A percentile compares a stretch with the other conserved stretches of the same genome.
Evolutionary conservation across 2,113 vertebrate genomes (phyloP).

Genomic region (Pseudorasbora parva): DNA sequence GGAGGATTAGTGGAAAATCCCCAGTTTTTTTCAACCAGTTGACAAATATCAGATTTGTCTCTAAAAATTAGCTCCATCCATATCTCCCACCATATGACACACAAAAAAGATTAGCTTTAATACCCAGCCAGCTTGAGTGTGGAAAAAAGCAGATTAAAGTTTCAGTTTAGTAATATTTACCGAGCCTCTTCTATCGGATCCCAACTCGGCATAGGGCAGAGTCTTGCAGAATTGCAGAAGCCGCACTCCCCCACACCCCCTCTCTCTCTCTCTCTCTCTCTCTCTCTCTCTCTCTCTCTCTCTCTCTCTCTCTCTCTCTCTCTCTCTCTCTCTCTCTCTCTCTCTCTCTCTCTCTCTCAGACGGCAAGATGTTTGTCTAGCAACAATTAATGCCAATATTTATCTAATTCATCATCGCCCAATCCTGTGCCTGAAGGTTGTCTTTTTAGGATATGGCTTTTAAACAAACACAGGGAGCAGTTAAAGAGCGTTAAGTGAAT

Average conservation of each 20-base stretch:
- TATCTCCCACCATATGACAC: slow-evolving; percentile 82
- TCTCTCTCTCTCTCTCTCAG: slow-evolving; percentile 57
- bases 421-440: slow-evolving; percentile 62
- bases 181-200: slow-evolving; percentile 68
- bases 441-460: slow-evolving; percentile 74
- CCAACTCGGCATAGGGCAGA: slow-evolving; percentile 61
- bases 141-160: slow-evolving; percentile 85
- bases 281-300: slow-evolving; percentile 59
- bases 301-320: slow-evolving; percentile 31
- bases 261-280: slow-evolving; percentile 29
- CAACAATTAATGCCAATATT: slow-evolving; percentile 78
- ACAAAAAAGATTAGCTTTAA: slow-evolving; percentile 84
- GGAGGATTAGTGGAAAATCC: slow-evolving; percentile 81
- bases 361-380: slow-evolving; percentile 72
- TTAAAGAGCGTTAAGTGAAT: slow-evolving; percentile 76
- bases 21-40: slow-evolving; percentile 78
- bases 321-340: slow-evolving; percentile 43
- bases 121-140: slow-evolving; percentile 81
- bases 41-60: slow-evolving; percentile 89
- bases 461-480: slow-evolving; percentile 77
- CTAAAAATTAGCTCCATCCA: slow-evolving; percentile 83
- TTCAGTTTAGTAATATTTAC: slow-evolving; percentile 83
- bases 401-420: slow-evolving; percentile 80
- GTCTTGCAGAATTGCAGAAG: slow-evolving; percentile 66
- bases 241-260: slow-evolving; percentile 14